phyloP scores from a whole-genome alignment of 2,113 vertebrate species.

The Argyrosomus japonicus region DNA sequence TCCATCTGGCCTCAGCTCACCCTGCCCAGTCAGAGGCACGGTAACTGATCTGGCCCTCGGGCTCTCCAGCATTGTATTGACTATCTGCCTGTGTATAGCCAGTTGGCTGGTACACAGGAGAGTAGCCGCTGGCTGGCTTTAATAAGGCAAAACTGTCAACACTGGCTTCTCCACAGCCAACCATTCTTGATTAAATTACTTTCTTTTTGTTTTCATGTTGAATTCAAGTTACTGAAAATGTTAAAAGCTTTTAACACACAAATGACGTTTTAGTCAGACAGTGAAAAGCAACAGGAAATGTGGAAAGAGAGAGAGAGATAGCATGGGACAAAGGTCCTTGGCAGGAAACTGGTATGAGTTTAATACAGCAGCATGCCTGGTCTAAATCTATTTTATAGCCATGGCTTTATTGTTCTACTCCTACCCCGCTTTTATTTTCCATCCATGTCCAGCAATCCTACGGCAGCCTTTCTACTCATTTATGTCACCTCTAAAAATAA shows the following conservation, averaged over 20 bases:
- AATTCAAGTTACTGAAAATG: conserved; percentile 1
- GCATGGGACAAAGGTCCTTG: conserved; percentile 5
- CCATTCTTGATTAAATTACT: neutral
- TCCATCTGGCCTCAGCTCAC: conserved; percentile 65
- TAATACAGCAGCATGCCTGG: neutral
- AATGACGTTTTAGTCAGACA: neutral
- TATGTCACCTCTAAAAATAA: no score
- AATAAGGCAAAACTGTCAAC: conserved; percentile 25
- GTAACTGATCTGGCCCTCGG: conserved; percentile 67
- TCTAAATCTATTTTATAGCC: conserved; percentile 15
- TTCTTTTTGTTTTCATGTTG: neutral
- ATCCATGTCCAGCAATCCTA: neutral
- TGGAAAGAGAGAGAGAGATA: conserved; percentile 10
- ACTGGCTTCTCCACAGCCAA: neutral
- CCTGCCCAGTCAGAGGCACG: conserved; percentile 37
- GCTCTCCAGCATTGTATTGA: conserved; percentile 61
- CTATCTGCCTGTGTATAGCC: conserved; percentile 32
- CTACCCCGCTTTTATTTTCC: neutral
- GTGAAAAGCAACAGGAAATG: conserved; percentile 15
- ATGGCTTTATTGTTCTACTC: neutral
- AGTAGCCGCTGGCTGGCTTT: conserved; percentile 12
- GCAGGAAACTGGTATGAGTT: neutral
- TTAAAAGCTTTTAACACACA: neutral
- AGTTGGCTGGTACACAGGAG: conserved; percentile 36
- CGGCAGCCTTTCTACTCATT: neutral